These are phyloP conservation scores for Dinoponera quadriceps DNA, from an alignment of 1,140 invertebrate species.

Conservation along the genomic window DNA sequence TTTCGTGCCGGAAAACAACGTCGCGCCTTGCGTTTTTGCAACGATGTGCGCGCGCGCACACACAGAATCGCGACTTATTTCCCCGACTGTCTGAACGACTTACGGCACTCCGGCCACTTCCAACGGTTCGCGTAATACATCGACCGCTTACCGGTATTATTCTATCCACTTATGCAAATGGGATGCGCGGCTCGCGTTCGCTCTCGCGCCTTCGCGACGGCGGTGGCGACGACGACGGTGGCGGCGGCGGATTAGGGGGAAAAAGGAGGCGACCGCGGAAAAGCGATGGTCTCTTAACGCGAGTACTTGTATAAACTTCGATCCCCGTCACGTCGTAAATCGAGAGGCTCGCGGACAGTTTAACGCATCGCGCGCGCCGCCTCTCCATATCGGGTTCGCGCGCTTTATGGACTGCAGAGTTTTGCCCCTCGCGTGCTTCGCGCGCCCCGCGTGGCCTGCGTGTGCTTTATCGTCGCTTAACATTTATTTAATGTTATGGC, in stretches of 20 bases:
- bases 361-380: constrained; percentile 66
- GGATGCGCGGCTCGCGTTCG: constrained; percentile 49
- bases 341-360: constrained; percentile 72
- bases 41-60: constrained; percentile 7
- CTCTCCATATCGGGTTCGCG: constrained; percentile 66
- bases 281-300: constrained; percentile 67
- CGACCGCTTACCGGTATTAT: constrained; percentile 66
- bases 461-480: constrained; percentile 63
- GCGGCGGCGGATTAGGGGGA: not conserved
- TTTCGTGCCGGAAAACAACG: constrained; percentile 50
- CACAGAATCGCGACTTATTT: constrained; percentile 49
- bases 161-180: constrained; percentile 73
- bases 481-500: constrained; percentile 66
- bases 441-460: constrained; percentile 14
- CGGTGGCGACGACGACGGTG: not conserved
- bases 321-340: constrained; percentile 74
- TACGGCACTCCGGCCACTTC: constrained; percentile 47
- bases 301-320: constrained; percentile 73
- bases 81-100: constrained; percentile 31
- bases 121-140: constrained; percentile 53
- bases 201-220: not conserved
- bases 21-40: constrained; percentile 7
- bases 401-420: constrained; percentile 64
- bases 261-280: constrained; percentile 64
- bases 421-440: constrained; percentile 47